A percentile compares a stretch with the other conserved stretches of the same genome.
phyloP scores from a whole-genome alignment of 1,140 invertebrate genomes.

The Drosophila asahinai region DNA sequence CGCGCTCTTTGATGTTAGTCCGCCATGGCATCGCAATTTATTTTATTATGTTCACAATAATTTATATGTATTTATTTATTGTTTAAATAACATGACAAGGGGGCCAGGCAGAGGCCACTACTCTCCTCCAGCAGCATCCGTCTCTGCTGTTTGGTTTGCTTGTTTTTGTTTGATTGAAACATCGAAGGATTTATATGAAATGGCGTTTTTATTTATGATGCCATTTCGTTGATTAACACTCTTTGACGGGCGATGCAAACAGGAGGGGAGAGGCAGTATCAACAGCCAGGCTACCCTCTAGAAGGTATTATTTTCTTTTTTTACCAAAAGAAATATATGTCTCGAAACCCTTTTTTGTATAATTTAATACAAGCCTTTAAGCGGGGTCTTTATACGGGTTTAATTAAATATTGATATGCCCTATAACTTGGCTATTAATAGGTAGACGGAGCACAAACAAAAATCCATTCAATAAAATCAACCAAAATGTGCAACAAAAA shows the following conservation, averaged over 20 bases:
- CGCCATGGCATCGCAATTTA: slow-evolving; percentile 32
- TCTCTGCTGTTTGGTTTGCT: slow-evolving; percentile 9
- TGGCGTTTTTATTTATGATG: slow-evolving; percentile 81
- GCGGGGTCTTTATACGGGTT: not conserved
- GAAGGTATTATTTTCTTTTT: no score
- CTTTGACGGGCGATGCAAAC: slow-evolving; percentile 55
- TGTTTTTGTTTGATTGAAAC: slow-evolving; percentile 78
- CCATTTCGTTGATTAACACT: slow-evolving; percentile 82
- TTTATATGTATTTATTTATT: slow-evolving; percentile 67
- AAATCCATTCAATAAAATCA: slow-evolving; percentile 9
- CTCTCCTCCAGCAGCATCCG: not conserved
- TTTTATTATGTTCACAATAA: slow-evolving; percentile 64
- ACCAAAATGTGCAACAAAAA: slow-evolving; percentile 1
- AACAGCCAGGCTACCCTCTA: not conserved
- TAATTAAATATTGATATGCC: not conserved
- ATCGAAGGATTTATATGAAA: slow-evolving; percentile 79
- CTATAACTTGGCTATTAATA: not conserved
- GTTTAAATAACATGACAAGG: slow-evolving; percentile 60
- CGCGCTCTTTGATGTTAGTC: not conserved
- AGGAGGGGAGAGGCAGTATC: not conserved
- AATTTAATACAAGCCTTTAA: not conserved
- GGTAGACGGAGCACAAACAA: slow-evolving; percentile 4
- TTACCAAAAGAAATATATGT: not conserved
- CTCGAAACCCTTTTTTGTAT: not conserved
- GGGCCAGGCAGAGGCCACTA: not conserved